Evolutionary conservation across 2,888 invertebrate genomes (phyloP), one percentile per base, ranked within the genome.

Genomic region (Tanytarsus gracilentus): DNA sequence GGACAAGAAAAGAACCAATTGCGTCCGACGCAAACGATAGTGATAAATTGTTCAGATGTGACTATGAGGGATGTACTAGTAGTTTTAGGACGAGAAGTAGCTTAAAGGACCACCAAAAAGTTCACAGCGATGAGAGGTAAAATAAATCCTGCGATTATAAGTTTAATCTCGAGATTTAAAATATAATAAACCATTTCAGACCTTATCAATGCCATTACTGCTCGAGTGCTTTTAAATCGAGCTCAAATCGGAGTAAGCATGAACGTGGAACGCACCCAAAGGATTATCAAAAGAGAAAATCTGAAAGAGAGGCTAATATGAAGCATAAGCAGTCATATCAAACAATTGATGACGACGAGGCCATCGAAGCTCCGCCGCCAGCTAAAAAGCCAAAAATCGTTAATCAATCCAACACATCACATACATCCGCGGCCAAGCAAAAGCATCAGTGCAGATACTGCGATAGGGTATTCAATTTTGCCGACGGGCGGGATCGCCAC

Each of bases 51-150:
- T 55, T 27, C 18, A 18, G 16, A 8, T 55, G 55, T 18, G 26
- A 40, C 4, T 40, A 40, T 23, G 27, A 14, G 3, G 40, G 39
- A 39, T 55, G 55, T 39, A 16, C 3, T 9, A 55, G 55, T n/a
- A 39, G 55, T 30, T 55, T 55, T 40, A 55, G 27, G 18, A 33
- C 55, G 5, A 23, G 40, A 39, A 55, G 55, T 39, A 55, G 55
- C 11, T 26, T 55, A 40, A 55, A 40, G 18, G 55, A 55, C 16
- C 55, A 55, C 18, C 55, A 55, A 55, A 55, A 55, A 40, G 53
- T 44, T 21, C 44, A 44, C 9, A 44, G 44, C 23, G 44, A 44
- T 18, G 44, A 44, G 7, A 44, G 40, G 40, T 44, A 18, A 9
- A 11, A 21, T 9, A 44, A 44, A 44, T 18, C 7, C 8, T n/a